phyloP scores from a whole-genome alignment of 2,797 vertebrate genomes.

The Cirrhinus molitorella region DNA sequence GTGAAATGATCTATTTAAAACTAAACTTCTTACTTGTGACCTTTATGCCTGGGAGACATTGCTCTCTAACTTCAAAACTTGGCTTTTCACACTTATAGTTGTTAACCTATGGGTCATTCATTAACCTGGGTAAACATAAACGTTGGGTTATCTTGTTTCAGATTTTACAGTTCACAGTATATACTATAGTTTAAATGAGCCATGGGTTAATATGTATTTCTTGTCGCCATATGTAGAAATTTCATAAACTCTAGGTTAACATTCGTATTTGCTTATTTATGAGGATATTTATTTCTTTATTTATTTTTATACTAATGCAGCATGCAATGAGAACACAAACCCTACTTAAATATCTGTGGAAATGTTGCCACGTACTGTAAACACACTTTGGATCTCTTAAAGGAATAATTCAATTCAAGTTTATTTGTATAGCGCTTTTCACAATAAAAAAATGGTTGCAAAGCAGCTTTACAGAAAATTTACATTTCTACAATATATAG shows the following conservation, averaged over 20 bases:
- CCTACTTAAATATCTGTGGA: neutral
- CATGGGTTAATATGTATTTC: neutral
- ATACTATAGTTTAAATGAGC: neutral
- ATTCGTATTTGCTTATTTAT: neutral
- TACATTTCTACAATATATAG: no score
- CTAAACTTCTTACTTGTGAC: conserved; percentile 1
- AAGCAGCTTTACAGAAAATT: no score
- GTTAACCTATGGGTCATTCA: neutral
- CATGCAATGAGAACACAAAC: neutral
- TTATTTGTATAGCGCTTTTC: no score
- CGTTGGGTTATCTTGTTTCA: neutral
- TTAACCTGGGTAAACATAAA: neutral
- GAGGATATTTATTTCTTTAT: neutral
- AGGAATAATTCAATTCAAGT: no score
- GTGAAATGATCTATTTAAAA: conserved; percentile 45
- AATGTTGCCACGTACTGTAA: neutral
- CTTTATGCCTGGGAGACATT: neutral
- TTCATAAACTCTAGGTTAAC: neutral
- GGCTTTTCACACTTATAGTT: neutral
- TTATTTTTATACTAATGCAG: neutral
- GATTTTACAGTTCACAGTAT: neutral
- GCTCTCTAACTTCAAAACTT: neutral
- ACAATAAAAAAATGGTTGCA: no score
- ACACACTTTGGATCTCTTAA: neutral
- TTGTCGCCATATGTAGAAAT: neutral